A percentile compares a stretch with the other conserved stretches of the same genome.
phyloP scores from a whole-genome alignment of 2,113 vertebrate genomes.

The Acanthochromis polyacanthus region DNA sequence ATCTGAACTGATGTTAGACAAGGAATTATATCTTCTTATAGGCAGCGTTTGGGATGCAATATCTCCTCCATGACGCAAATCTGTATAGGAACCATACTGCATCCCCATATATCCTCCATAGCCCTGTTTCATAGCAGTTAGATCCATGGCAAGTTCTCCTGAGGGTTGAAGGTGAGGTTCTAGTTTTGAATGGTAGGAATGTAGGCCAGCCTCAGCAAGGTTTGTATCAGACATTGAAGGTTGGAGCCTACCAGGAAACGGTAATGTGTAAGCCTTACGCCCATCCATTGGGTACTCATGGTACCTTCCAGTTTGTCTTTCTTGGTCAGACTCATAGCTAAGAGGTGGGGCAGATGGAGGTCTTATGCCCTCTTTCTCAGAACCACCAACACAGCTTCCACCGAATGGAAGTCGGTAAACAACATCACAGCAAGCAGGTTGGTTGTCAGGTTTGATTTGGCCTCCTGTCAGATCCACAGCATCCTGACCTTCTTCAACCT shows the following conservation, averaged over 20 bases:
- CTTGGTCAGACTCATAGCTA: conserved; percentile 81
- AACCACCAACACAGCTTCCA: conserved; percentile 90
- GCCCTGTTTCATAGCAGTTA: conserved; percentile 91
- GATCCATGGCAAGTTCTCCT: conserved; percentile 88
- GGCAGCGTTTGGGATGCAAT: conserved; percentile 88
- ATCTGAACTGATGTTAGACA: conserved; percentile 95
- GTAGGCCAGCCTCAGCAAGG: conserved; percentile 90
- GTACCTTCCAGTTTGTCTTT: conserved; percentile 84
- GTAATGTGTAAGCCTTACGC: conserved; percentile 88
- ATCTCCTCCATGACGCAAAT: conserved; percentile 92
- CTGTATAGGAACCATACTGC: conserved; percentile 96
- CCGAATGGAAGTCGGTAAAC: conserved; percentile 97
- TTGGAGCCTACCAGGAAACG: conserved; percentile 89
- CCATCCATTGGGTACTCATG: conserved; percentile 86
- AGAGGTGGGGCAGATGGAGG: conserved; percentile 80
- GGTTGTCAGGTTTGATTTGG: conserved; percentile 91
- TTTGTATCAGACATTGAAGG: conserved; percentile 98
- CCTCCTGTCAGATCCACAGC: conserved; percentile 90
- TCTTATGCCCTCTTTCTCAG: conserved; percentile 85
- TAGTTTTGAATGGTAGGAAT: conserved; percentile 87
- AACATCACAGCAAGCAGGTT: conserved; percentile 94
- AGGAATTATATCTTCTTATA: conserved; percentile 93
- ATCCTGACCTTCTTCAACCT: conserved; percentile 87
- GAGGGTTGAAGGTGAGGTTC: conserved; percentile 87
- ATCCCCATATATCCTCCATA: conserved; percentile 92